These are phyloP conservation scores for Eublepharis macularius DNA, from an alignment of 2,113 vertebrate genomes.

Conservation along the genomic window DNA sequence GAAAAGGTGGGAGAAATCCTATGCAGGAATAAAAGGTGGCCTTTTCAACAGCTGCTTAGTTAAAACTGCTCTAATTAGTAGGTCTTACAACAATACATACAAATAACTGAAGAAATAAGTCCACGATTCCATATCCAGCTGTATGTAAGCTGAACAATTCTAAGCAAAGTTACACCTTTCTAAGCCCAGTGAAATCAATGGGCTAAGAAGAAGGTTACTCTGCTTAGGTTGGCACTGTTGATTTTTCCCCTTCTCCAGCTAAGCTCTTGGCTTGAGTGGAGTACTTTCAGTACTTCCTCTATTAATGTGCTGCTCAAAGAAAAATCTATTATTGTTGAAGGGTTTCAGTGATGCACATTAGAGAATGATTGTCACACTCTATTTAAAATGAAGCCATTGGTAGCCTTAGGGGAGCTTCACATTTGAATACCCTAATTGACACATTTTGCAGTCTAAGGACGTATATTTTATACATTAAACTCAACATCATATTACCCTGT, in stretches of 20 bases:
- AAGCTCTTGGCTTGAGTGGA: slow-evolving; percentile 8
- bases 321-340: background rate
- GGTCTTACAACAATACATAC: background rate
- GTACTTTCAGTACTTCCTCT: rapidly evolving
- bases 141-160: no score
- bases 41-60: background rate
- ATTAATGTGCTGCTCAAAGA: slow-evolving; percentile 32
- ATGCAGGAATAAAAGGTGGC: background rate
- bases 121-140: background rate
- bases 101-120: background rate
- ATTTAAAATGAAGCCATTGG: slow-evolving; percentile 24
- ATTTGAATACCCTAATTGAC: slow-evolving; percentile 25
- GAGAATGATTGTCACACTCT: background rate
- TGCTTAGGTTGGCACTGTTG: background rate
- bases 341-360: background rate
- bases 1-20: background rate
- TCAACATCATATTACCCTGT: background rate
- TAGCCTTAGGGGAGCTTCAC: background rate
- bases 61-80: background rate
- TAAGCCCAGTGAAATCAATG: no score
- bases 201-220: no score
- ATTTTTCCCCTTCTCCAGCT: background rate
- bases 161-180: no score
- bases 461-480: slow-evolving; percentile 29
- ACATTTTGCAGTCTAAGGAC: slow-evolving; percentile 16